Percentiles rank a stretch among this genome's conserved stretches.
Evolutionary conservation across 1,140 invertebrate species (phyloP).

Genomic region (Formica selysi): DNA sequence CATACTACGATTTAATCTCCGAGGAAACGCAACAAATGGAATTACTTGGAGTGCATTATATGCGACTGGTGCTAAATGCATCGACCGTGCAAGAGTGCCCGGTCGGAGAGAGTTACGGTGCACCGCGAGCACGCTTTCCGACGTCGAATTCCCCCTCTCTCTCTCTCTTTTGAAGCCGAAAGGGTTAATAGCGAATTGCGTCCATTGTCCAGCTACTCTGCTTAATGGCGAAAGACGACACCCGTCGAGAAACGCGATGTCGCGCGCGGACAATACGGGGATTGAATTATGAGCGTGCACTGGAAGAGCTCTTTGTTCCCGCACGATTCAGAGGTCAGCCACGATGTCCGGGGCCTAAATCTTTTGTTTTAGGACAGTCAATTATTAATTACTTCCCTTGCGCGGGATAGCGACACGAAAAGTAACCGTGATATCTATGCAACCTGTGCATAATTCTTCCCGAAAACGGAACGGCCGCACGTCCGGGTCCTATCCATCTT

Average conservation of each 20-base stretch:
- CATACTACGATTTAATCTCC: conserved; percentile 8
- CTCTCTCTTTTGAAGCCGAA: neutral
- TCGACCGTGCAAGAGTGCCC: conserved; percentile 26
- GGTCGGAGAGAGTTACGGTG: conserved; percentile 3
- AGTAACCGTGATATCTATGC: conserved; percentile 11
- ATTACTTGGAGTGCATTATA: conserved; percentile 49
- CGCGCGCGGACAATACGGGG: conserved; percentile 47
- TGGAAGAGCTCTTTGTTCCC: conserved; percentile 33
- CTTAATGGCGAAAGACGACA: conserved; percentile 60
- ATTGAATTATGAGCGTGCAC: conserved; percentile 44
- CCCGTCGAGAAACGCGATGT: conserved; percentile 25
- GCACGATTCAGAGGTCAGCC: conserved; percentile 26
- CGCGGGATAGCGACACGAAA: conserved; percentile 21
- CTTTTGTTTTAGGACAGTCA: conserved; percentile 46
- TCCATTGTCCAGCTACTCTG: conserved; percentile 54
- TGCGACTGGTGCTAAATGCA: conserved; percentile 44
- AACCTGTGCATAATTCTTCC: conserved; percentile 35
- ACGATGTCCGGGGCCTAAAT: conserved; percentile 22
- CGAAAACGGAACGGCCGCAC: neutral
- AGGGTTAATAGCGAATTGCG: conserved; percentile 58
- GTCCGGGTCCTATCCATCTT: neutral
- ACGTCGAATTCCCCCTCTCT: too few species aligned
- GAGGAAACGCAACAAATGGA: conserved; percentile 21
- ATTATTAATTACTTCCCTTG: conserved; percentile 53
- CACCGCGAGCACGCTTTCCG: conserved; percentile 1